Percentiles rank a stretch among this genome's conserved stretches.
Evolutionary conservation across 2,797 vertebrate species (phyloP).

Genomic region (Protonibea diacanthus): DNA sequence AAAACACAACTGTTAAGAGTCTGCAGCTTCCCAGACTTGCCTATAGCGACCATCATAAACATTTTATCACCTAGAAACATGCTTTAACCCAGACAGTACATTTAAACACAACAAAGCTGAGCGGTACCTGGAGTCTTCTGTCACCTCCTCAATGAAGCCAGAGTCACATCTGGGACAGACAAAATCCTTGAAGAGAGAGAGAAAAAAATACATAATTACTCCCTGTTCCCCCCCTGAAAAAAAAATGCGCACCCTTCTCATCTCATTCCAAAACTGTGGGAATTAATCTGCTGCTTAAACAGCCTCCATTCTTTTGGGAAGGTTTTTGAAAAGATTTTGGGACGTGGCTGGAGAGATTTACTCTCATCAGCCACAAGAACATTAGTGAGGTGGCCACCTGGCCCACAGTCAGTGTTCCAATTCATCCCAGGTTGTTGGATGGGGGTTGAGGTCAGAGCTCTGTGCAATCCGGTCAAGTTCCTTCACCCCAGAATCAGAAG

Average conservation of each 20-base stretch:
- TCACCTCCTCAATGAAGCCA: conserved; percentile 93
- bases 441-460: neutral
- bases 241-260: neutral
- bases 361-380: neutral
- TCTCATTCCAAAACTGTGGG: neutral
- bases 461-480: neutral
- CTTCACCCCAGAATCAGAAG: neutral
- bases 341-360: neutral
- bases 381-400: neutral
- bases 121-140: conserved; percentile 91
- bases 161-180: conserved; percentile 93
- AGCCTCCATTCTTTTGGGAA: neutral
- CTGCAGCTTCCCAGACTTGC: neutral
- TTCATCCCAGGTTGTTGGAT: neutral
- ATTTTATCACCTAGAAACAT: neutral
- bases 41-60: neutral
- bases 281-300: neutral
- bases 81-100: neutral
- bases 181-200: conserved; percentile 85
- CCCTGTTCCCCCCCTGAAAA: neutral
- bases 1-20: neutral
- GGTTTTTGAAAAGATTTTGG: neutral
- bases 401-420: neutral
- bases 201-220: neutral
- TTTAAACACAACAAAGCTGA: neutral